Percentiles rank a stretch among this genome's conserved stretches.
Evolutionary conservation across 2,113 vertebrate genomes (phyloP).

Genomic region (Phyllostomus hastatus): DNA sequence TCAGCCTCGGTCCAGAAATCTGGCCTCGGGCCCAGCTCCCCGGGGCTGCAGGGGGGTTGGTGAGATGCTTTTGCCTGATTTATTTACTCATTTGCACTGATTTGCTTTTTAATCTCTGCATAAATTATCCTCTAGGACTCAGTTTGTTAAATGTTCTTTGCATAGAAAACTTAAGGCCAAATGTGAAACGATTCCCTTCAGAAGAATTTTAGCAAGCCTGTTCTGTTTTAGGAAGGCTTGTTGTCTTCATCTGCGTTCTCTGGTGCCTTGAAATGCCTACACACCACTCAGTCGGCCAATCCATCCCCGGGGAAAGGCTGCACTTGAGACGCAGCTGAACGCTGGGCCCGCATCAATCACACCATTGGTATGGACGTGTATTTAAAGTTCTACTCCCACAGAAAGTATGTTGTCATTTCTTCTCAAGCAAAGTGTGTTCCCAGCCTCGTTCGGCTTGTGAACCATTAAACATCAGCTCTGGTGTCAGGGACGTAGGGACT

Average conservation of each 20-base stretch:
- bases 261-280: slow-evolving; percentile 52
- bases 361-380: slow-evolving; percentile 44
- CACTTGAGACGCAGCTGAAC: slow-evolving; percentile 1
- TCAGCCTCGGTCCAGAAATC: neutral
- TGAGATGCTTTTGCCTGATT: neutral
- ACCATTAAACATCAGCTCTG: neutral
- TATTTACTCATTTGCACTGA: slow-evolving; percentile 25
- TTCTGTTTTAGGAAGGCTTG: slow-evolving; percentile 41
- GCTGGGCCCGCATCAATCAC: slow-evolving; percentile 12
- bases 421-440: slow-evolving; percentile 38
- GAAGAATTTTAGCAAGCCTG: slow-evolving; percentile 48
- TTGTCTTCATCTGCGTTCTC: slow-evolving; percentile 54
- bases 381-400: slow-evolving; percentile 60
- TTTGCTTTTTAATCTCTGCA: slow-evolving; percentile 47
- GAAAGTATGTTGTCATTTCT: slow-evolving; percentile 46
- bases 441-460: neutral
- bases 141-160: slow-evolving; percentile 60
- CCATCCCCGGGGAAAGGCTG: neutral
- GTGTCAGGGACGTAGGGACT: neutral
- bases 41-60: neutral
- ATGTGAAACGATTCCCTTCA: slow-evolving; percentile 49
- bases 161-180: slow-evolving; percentile 46
- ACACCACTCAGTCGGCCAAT: neutral
- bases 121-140: slow-evolving; percentile 41
- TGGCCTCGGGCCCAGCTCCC: neutral